Base-by-base conservation (phyloP, 2,888 invertebrate genomes). In the Dryomyza anilis region DNA sequence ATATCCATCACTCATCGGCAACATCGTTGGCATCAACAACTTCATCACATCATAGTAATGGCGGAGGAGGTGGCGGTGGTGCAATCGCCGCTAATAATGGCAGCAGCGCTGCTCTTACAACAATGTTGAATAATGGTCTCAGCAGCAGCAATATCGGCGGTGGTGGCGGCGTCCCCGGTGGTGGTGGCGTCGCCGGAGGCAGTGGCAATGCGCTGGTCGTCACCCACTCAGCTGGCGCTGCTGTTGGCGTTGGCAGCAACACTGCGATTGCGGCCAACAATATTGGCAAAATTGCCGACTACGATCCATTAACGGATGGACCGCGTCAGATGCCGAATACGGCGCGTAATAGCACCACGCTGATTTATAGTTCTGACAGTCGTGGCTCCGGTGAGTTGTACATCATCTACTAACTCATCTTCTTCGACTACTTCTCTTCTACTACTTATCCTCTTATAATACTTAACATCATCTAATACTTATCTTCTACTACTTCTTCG, bases 341-440 rank as follows among this genome's bases (percentile, higher is more conserved):
- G 4, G 89, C 90, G 67, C 86, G 93, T 74, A 90, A 91, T 74
- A 91, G 91, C 3, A 91, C 93, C 59, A 94, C 93, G 21, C 87
- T 95, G 71, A 93, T 95, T 76, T 95, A 94, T 83, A 93, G 93
- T 73, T 91, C 91, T 50, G 90, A 91, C 80, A 75, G 75, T 59
- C 87, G 87, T 76, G 89, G 89, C 70, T 86, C 87, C 80, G 89
- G 89, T 85, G 86, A 72, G 72, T 72, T 66, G 23, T 33, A n/a
- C n/a, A n/a, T n/a, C n/a, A n/a, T n/a, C n/a, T n/a, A n/a, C n/a
- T n/a, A n/a, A n/a, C n/a, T n/a, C n/a, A n/a, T n/a, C n/a, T n/a
- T n/a, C n/a, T n/a, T n/a, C n/a, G n/a, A n/a, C n/a, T n/a, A n/a
- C n/a, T n/a, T n/a, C n/a, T n/a, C n/a, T n/a, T n/a, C n/a, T n/a